Evolutionary conservation across 2,113 vertebrate genomes (phyloP).

Genomic region (Ophthalmotilapia sp.): DNA sequence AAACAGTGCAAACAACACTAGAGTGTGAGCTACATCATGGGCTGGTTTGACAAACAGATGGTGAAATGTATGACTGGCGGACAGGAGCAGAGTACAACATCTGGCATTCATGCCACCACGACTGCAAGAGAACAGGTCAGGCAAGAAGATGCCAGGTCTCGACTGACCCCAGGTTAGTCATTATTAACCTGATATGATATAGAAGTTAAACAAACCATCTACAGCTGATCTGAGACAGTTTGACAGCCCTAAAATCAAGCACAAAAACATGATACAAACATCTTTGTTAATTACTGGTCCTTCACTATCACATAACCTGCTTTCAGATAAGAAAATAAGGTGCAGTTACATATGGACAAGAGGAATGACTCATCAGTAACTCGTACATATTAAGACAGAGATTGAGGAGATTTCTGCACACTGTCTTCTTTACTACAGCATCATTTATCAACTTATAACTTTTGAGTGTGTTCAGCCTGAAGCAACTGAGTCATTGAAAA

Average conservation of each 20-base stretch:
- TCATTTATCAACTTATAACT: background rate
- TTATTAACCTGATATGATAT: background rate
- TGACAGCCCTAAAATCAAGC: background rate
- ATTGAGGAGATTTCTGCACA: background rate
- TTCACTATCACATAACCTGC: background rate
- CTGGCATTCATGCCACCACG: background rate
- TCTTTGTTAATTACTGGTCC: background rate
- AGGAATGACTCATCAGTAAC: background rate
- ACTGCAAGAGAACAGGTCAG: background rate
- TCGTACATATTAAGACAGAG: background rate
- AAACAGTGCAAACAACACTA: background rate
- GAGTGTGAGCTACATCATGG: background rate
- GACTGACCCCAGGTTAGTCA: background rate
- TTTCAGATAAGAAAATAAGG: background rate
- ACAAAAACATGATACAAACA: background rate
- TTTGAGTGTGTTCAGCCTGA: background rate
- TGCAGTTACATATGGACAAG: background rate
- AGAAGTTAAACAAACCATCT: background rate
- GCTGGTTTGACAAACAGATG: constrained; percentile 42
- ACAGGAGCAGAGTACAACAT: background rate
- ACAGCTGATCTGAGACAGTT: background rate
- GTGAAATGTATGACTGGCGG: constrained; percentile 35
- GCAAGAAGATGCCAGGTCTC: background rate
- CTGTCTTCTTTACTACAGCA: background rate
- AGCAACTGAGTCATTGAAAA: background rate